Percentiles rank a stretch among this genome's conserved stretches.
Conservation (phyloP, 2,888 invertebrate genomes). For the Dione juno region DNA sequence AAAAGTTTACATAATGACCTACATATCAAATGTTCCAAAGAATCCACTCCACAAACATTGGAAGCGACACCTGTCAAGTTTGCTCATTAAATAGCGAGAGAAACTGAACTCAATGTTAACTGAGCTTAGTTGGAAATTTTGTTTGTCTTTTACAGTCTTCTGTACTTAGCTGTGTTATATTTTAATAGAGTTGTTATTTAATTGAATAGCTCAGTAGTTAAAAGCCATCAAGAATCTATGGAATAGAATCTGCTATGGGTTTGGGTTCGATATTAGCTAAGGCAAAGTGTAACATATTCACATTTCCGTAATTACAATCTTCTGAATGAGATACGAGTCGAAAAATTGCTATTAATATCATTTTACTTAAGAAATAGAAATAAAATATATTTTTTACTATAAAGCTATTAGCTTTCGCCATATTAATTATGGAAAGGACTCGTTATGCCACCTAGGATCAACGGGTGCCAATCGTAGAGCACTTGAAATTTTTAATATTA, state of each 20-base stretch:
- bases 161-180: neutral
- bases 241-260: no score
- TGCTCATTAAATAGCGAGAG: constrained; percentile 34
- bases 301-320: no score
- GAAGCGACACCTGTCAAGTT: constrained; percentile 38
- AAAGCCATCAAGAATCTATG: no score
- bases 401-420: no score
- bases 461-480: constrained; percentile 3
- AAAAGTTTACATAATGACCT: constrained; percentile 37
- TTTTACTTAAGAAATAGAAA: no score
- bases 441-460: neutral
- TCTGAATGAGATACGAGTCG: no score
- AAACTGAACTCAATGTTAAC: constrained; percentile 20
- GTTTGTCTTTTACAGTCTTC: constrained; percentile 1
- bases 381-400: no score
- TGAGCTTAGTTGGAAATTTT: constrained; percentile 10
- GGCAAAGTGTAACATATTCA: no score
- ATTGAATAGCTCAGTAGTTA: no score
- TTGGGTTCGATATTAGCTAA: no score
- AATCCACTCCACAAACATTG: constrained; percentile 26
- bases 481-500: no score
- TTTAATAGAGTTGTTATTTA: neutral
- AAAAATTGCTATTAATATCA: no score
- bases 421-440: neutral
- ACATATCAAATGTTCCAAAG: constrained; percentile 29